A percentile compares a stretch with the other conserved stretches of the same genome.
Conservation (phyloP, 2,113 vertebrate species). For the Syngnathus scovelli region DNA sequence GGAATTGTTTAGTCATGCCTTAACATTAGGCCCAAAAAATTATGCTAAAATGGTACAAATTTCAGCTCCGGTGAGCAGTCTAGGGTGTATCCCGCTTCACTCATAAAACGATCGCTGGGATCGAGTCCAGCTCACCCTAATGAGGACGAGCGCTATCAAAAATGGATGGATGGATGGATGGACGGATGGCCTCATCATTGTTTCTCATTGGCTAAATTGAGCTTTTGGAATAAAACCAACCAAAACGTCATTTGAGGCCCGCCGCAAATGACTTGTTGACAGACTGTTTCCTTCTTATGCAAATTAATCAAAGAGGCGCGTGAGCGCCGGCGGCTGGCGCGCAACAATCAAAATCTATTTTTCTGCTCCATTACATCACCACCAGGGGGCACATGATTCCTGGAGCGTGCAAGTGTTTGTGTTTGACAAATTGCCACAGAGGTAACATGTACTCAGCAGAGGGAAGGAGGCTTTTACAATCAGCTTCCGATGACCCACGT, state of each 20-base stretch:
- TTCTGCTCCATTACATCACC: constrained; percentile 69
- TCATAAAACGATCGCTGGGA: not conserved
- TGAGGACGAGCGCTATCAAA: not conserved
- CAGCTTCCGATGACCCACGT: constrained; percentile 37
- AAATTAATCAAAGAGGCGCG: constrained; percentile 51
- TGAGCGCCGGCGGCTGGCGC: constrained; percentile 56
- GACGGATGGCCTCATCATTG: not conserved
- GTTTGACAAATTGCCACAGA: constrained; percentile 64
- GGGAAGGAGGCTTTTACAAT: constrained; percentile 51
- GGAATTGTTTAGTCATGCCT: not conserved
- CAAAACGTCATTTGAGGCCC: constrained; percentile 9
- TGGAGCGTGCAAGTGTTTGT: constrained; percentile 58
- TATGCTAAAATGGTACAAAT: too few relatives aligned
- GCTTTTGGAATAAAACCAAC: constrained; percentile 12
- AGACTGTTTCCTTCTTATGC: constrained; percentile 32
- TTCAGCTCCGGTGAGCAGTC: not conserved
- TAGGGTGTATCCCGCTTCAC: not conserved
- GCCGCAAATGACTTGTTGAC: constrained; percentile 30
- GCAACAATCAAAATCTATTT: constrained; percentile 63
- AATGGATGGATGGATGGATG: not conserved
- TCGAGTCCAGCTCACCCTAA: not conserved
- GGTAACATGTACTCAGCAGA: constrained; percentile 50
- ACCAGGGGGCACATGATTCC: constrained; percentile 74
- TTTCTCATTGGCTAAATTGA: not conserved
- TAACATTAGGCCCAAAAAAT: too few relatives aligned